Conservation (phyloP, 2,113 vertebrate species). For the Tretioscincus oriximinensis region DNA sequence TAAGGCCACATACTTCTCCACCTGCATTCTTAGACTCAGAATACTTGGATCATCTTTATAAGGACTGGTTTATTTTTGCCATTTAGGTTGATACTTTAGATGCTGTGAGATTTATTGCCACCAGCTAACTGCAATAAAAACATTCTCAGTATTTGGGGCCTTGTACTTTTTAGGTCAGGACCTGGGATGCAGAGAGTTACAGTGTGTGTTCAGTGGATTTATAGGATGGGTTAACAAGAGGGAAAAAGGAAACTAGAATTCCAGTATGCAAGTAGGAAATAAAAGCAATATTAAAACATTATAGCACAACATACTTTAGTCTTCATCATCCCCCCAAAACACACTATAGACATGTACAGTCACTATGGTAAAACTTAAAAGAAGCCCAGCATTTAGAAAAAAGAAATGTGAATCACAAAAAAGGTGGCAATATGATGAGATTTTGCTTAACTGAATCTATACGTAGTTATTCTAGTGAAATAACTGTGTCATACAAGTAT, state of each 20-base stretch:
- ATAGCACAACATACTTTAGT: neutral
- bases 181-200: neutral
- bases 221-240: constrained; percentile 4
- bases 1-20: neutral
- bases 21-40: constrained; percentile 48
- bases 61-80: constrained; percentile 45
- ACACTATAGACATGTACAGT: neutral
- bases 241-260: neutral
- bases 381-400: neutral
- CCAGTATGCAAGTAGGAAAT: neutral
- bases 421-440: neutral
- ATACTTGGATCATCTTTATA: constrained; percentile 60
- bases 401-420: neutral
- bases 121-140: neutral
- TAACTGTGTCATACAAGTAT: neutral
- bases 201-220: neutral
- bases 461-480: neutral
- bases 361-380: neutral
- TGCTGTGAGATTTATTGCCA: constrained; percentile 31
- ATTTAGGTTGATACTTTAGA: constrained; percentile 53
- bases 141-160: constrained; percentile 1
- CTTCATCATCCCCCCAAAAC: neutral
- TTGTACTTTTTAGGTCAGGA: constrained; percentile 8
- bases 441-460: neutral
- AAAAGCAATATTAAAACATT: neutral